A percentile compares a stretch with the other conserved stretches of the same genome.
Evolutionary conservation across 2,888 invertebrate species (phyloP).

Genomic region (Pherbina coryleti): DNA sequence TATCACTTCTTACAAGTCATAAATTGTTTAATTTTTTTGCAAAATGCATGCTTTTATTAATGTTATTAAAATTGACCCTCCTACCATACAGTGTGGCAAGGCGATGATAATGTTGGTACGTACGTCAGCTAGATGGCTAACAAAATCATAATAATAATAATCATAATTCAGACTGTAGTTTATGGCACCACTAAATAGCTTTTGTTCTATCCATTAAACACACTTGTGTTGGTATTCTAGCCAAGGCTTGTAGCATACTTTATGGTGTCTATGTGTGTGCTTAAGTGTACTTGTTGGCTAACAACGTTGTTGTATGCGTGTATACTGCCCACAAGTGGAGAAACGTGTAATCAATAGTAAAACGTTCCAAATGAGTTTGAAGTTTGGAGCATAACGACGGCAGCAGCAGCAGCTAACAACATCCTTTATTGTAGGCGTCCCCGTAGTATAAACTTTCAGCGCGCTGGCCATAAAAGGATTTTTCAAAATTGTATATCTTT

Average conservation of each 20-base stretch:
- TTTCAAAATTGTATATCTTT: background rate
- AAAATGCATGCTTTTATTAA: slow-evolving; percentile 1
- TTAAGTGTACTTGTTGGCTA: slow-evolving; percentile 9
- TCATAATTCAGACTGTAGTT: slow-evolving; percentile 61
- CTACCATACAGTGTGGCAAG: background rate
- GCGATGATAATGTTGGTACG: background rate
- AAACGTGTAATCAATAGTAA: slow-evolving; percentile 25
- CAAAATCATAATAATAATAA: slow-evolving; percentile 56
- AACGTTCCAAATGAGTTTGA: slow-evolving; percentile 12
- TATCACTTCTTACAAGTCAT: slow-evolving; percentile 1
- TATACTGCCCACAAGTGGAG: background rate
- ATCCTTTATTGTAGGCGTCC: slow-evolving; percentile 5
- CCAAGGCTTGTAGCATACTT: background rate
- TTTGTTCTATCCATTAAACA: slow-evolving; percentile 58
- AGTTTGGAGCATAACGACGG: slow-evolving; percentile 2
- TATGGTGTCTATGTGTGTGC: background rate
- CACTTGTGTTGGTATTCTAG: slow-evolving; percentile 55
- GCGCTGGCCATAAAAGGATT: slow-evolving; percentile 7
- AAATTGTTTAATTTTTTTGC: slow-evolving; percentile 15
- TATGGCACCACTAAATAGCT: slow-evolving; percentile 58
- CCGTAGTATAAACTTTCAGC: background rate
- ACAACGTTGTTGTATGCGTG: slow-evolving; percentile 10
- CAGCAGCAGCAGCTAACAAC: background rate
- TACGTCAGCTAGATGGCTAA: slow-evolving; percentile 44
- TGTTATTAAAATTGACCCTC: background rate